Base-by-base conservation (phyloP, 2,113 vertebrate genomes). In the Indicator indicator region DNA sequence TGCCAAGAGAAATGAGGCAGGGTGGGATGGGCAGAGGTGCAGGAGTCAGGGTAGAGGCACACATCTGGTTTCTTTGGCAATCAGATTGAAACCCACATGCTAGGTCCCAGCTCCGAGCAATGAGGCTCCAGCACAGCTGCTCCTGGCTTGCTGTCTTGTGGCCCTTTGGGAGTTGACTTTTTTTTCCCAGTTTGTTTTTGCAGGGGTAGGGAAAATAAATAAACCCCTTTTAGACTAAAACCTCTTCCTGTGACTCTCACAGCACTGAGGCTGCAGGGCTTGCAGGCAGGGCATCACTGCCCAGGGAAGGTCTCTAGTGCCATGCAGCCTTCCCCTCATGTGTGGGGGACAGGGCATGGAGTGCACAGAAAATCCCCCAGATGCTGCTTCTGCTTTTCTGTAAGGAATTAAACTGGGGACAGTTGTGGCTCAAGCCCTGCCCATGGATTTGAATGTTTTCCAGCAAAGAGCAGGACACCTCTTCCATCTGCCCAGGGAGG, bases 61-160 rank as follows among this genome's bases (percentile, higher is more conserved):
- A 38, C 79, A 72, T 63, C 84, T 86, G 67, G 33, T 23, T 75
- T 78, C 77, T 60, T 27, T 82, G 87, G 87, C 60, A 91, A 68
- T 60, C 58, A 24, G 21, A 18, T 12, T 0, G 0, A 72, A 20
- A 38, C 1, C 16, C 27, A 52, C 0, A 0, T 2, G 21, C 32
- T 27, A 40, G 17, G 36, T 50, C 56, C 58, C 62, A 44, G 62
- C 71, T 65, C 67, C 4, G 12, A 46, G 1, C 74, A 52, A n/a
- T 0, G 3, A 77, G 62, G 24, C 40, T 27, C 32, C 85, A 28
- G 18, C 68, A 30, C 10, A 4, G 2, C 5, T 21, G 17, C 16
- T 13, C 6, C 0, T 10, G 6, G 2, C 9, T 64, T 40, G 38
- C n/a, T 19, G 40, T 8, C 11, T 33, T 42, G 33, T 14, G 42